Evolutionary conservation across 2,113 vertebrate species (phyloP), one percentile per base, ranked within the genome.

Genomic region (Alectura lathami): DNA sequence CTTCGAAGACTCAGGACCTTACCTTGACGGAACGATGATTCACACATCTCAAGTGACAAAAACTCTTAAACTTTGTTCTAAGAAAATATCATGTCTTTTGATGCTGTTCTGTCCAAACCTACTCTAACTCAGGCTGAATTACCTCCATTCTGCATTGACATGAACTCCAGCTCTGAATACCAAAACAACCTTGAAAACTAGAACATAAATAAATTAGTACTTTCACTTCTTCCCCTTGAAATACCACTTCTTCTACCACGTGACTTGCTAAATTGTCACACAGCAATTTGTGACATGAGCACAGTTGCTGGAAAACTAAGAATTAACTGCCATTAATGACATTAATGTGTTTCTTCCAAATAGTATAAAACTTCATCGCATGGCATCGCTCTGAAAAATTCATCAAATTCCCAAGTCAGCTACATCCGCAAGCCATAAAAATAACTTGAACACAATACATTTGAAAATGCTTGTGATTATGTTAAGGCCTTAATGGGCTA

Each of bases 291-390:
- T 42, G 56, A 68, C 36, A 51, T 21, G 64, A 48, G 68, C 0
- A 0, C 42, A 60, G 72, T 32, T 32, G 86, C 80, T 86, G 32
- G 85, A 90, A 91, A 96, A 78, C 47, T 11, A 42, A 91, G 91
- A 90, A 94, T 94, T 94, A 92, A 93, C 73, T 64, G 80, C 64
- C 48, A 60, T 17, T 96, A 88, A 96, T 90, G 76, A 86, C 81
- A 86, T 74, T 86, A 91, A 88, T 75, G 56, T 74, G 72, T 60
- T 91, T 81, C 47, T 88, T 78, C 56, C 66, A 83, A 93, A 95
- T 2, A 3, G 73, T 36, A 86, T 83, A 86, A 93, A 94, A 86
- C 79, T 77, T 81, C 43, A 77, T 91, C 87, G 68, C 50, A 30
- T 12, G 51, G 48, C 79, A 83, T 50, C 23, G 23, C 84, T 80